Conservation (phyloP, 2,888 invertebrate genomes). For the Balanococcus diminutus region DNA sequence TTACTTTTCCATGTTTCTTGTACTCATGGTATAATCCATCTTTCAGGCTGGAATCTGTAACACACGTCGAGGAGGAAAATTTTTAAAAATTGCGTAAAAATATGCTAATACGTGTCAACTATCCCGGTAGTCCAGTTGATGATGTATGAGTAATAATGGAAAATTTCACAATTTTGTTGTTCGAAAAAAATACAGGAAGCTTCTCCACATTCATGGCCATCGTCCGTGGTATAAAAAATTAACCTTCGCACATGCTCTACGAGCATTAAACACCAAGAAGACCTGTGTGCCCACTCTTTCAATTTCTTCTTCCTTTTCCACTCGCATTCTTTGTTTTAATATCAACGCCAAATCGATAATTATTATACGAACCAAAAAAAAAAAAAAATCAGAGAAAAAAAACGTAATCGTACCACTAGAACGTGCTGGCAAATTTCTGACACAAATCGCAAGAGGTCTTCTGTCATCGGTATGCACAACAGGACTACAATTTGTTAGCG, state of each 20-base stretch:
- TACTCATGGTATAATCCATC: constrained; percentile 98
- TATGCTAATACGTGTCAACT: background rate
- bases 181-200: background rate
- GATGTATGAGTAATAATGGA: background rate
- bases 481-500: constrained; percentile 59
- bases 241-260: background rate
- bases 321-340: no score
- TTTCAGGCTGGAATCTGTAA: constrained; percentile 89
- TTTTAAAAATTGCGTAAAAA: background rate
- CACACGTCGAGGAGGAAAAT: constrained; percentile 49
- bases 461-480: constrained; percentile 70
- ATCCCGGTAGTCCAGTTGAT: background rate
- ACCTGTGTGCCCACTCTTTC: no score
- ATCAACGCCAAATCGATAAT: no score
- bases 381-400: background rate
- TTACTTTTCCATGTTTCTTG: constrained; percentile 97
- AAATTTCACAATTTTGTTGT: background rate
- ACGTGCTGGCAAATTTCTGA: constrained; percentile 85
- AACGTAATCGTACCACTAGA: constrained; percentile 65
- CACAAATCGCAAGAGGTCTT: constrained; percentile 86
- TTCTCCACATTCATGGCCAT: background rate
- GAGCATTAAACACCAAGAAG: background rate
- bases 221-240: background rate
- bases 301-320: no score
- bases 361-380: no score